phyloP scores from a whole-genome alignment of 2,888 invertebrate species.

The Scaptomyza tumidula region DNA sequence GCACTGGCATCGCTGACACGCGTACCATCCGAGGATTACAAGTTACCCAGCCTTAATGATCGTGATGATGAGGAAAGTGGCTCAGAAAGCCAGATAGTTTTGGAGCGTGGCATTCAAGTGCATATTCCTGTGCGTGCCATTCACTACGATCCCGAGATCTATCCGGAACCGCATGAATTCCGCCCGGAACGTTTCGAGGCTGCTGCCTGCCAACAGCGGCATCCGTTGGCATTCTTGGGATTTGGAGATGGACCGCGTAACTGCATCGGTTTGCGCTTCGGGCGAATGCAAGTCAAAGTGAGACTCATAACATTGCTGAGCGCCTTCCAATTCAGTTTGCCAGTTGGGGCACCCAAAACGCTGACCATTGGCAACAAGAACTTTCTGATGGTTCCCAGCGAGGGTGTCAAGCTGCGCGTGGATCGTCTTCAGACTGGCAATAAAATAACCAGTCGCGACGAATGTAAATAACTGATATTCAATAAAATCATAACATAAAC shows the following conservation, averaged over 20 bases:
- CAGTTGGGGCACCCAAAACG: constrained; percentile 38
- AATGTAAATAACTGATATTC: constrained; percentile 40
- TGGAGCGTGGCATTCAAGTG: constrained; percentile 81
- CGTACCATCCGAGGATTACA: constrained; percentile 77
- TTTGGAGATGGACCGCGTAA: constrained; percentile 83
- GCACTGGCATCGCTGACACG: constrained; percentile 82
- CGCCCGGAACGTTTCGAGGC: constrained; percentile 84
- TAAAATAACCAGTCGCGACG: constrained; percentile 47
- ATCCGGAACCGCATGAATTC: constrained; percentile 84
- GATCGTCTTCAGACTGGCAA: constrained; percentile 30
- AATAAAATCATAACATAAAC: constrained; percentile 31
- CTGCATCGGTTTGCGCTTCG: constrained; percentile 81
- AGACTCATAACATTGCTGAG: constrained; percentile 71
- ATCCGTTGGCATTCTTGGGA: constrained; percentile 82
- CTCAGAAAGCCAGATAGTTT: constrained; percentile 42
- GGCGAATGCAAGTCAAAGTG: constrained; percentile 76
- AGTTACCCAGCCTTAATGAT: constrained; percentile 61
- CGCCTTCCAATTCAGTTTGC: constrained; percentile 26
- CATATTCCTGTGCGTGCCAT: constrained; percentile 82
- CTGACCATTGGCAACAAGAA: constrained; percentile 42
- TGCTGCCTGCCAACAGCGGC: constrained; percentile 68
- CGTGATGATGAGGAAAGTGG: constrained; percentile 37
- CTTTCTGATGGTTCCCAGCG: constrained; percentile 42
- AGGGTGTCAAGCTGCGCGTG: constrained; percentile 57
- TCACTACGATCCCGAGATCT: constrained; percentile 84